Percentiles rank a stretch among this genome's conserved stretches.
Evolutionary conservation across 1,140 invertebrate species (phyloP).

Genomic region (Lethrus apterus): DNA sequence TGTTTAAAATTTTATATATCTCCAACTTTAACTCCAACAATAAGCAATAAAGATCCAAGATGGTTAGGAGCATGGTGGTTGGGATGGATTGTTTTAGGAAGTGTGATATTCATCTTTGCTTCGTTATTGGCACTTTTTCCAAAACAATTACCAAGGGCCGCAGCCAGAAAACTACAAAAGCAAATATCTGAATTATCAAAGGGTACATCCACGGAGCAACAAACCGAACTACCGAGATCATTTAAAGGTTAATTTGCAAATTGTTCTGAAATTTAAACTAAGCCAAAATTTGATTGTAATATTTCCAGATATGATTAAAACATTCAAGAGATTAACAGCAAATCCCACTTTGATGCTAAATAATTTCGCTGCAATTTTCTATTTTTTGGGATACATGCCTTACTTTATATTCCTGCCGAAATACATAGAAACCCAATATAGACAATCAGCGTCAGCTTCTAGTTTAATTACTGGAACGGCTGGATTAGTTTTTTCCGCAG

Average conservation of each 20-base stretch:
- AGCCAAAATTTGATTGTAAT: not conserved
- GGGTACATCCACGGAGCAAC: constrained; percentile 33
- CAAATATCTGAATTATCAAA: constrained; percentile 34
- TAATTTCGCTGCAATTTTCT: constrained; percentile 59
- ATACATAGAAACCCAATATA: constrained; percentile 68
- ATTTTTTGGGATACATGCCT: constrained; percentile 63
- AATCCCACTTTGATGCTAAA: constrained; percentile 64
- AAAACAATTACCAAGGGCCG: constrained; percentile 54
- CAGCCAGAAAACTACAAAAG: constrained; percentile 46
- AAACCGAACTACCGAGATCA: constrained; percentile 35
- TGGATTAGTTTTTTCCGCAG: constrained; percentile 62
- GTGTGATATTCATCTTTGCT: constrained; percentile 53
- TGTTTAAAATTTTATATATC: constrained; percentile 63
- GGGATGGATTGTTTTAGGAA: constrained; percentile 66
- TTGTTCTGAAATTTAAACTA: not conserved
- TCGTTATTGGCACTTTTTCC: constrained; percentile 59
- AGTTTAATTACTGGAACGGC: constrained; percentile 62
- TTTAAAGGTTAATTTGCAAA: constrained; percentile 37
- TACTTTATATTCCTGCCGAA: constrained; percentile 72
- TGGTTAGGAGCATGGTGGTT: constrained; percentile 77
- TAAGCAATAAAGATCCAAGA: constrained; percentile 59
- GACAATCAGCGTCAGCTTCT: constrained; percentile 61
- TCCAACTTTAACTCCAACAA: constrained; percentile 59
- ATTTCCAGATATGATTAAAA: constrained; percentile 52
- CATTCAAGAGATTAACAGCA: constrained; percentile 53